Evolutionary conservation across 2,888 invertebrate genomes (phyloP).

Genomic region (Zaprionus bogoriensis): DNA sequence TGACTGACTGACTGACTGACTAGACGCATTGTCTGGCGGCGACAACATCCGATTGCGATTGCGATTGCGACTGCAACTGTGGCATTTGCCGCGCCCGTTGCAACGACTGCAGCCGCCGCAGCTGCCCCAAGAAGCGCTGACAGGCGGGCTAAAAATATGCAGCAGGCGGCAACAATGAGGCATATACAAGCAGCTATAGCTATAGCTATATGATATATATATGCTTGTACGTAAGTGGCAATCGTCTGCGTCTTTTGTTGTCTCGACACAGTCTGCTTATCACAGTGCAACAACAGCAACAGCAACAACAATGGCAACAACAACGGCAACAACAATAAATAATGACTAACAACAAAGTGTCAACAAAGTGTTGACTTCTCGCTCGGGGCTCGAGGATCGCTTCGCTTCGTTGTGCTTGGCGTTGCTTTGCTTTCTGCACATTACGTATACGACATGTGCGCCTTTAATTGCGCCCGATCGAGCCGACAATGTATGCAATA

Average conservation of each 20-base stretch:
- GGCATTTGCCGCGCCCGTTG: slow-evolving; percentile 46
- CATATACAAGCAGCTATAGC: slow-evolving; percentile 6
- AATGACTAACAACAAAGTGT: slow-evolving; percentile 64
- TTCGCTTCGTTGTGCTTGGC: not conserved
- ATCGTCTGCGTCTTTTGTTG: slow-evolving; percentile 76
- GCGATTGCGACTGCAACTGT: no score
- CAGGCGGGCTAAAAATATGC: slow-evolving; percentile 48
- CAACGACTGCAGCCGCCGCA: slow-evolving; percentile 28
- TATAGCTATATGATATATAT: not conserved
- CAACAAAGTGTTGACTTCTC: slow-evolving; percentile 37
- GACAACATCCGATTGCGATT: slow-evolving; percentile 37
- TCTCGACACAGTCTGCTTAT: slow-evolving; percentile 79
- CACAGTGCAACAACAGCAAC: slow-evolving; percentile 38
- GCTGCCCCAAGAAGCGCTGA: slow-evolving; percentile 42
- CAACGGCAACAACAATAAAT: slow-evolving; percentile 45
- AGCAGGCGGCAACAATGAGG: slow-evolving; percentile 22
- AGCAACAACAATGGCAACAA: slow-evolving; percentile 39
- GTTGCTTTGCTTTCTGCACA: not conserved
- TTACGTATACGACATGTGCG: slow-evolving; percentile 58
- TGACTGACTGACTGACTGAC: slow-evolving; percentile 52
- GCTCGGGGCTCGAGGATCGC: not conserved
- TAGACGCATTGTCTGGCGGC: slow-evolving; percentile 69
- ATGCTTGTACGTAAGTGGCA: slow-evolving; percentile 62
- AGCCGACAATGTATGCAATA: slow-evolving; percentile 47
- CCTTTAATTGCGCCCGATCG: slow-evolving; percentile 54